Percentiles rank a stretch among this genome's conserved stretches.
phyloP scores from a whole-genome alignment of 2,113 vertebrate genomes.

The Plecturocebus donacophilus region DNA sequence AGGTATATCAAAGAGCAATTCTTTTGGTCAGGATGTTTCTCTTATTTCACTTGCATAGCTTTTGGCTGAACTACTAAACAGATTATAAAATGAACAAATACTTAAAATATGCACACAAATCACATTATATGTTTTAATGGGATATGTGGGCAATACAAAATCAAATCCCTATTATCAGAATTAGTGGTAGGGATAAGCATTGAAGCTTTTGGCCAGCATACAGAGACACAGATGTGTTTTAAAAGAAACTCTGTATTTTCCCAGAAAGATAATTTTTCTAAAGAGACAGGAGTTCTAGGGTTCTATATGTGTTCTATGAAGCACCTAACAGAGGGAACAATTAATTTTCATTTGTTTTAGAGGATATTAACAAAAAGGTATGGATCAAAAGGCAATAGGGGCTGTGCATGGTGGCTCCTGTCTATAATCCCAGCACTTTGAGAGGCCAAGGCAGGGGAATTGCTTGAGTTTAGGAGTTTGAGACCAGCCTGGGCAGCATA shows the following conservation, averaged over 20 bases:
- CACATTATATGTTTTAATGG: conserved; percentile 42
- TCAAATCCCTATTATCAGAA: conserved; percentile 55
- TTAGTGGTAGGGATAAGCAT: background rate
- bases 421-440: too few relatives aligned
- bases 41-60: conserved; percentile 37
- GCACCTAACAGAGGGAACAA: background rate
- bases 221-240: conserved; percentile 39
- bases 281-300: background rate
- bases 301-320: background rate
- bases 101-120: conserved; percentile 25
- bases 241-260: conserved; percentile 11
- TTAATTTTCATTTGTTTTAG: background rate
- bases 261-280: conserved; percentile 30
- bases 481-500: too few relatives aligned
- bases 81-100: conserved; percentile 28
- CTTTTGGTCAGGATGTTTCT: background rate
- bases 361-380: background rate
- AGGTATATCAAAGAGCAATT: background rate
- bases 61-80: conserved; percentile 45
- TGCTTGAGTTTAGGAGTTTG: too few relatives aligned
- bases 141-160: background rate
- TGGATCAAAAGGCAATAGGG: background rate
- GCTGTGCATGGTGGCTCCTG: too few relatives aligned
- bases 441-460: too few relatives aligned
- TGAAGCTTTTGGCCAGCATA: conserved; percentile 13